A percentile compares a stretch with the other conserved stretches of the same genome.
phyloP scores from a whole-genome alignment of 2,113 vertebrate genomes.

The Anoura caudifer region DNA sequence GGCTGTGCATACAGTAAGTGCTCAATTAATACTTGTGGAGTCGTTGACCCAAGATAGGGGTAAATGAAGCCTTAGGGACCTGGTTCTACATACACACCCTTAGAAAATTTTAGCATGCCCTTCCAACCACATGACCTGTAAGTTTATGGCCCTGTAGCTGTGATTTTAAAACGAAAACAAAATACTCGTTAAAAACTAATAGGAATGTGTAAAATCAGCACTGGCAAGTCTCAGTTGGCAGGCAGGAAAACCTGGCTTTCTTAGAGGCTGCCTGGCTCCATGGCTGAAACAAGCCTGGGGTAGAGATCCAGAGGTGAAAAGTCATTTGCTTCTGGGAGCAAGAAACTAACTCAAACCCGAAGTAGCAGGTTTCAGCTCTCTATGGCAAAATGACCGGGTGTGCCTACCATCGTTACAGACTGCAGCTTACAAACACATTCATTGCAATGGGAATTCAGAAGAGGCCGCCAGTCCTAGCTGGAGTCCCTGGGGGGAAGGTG shows the following conservation, averaged over 20 bases:
- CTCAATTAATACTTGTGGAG: neutral
- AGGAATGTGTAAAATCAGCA: conserved; percentile 72
- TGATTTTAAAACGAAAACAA: conserved; percentile 76
- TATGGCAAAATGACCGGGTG: neutral
- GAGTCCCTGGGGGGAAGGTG: neutral
- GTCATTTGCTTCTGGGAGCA: conserved; percentile 26
- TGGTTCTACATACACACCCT: neutral
- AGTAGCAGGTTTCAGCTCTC: neutral
- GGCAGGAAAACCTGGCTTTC: conserved; percentile 56
- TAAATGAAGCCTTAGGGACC: neutral
- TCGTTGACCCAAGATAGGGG: neutral
- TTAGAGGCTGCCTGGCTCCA: neutral
- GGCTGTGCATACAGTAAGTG: neutral
- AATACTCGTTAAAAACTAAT: conserved; percentile 74
- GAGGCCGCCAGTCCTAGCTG: neutral
- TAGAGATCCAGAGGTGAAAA: conserved; percentile 12
- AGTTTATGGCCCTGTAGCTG: conserved; percentile 51
- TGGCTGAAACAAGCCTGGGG: conserved; percentile 31
- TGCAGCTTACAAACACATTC: neutral
- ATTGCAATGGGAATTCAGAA: neutral
- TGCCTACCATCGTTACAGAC: neutral
- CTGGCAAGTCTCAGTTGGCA: conserved; percentile 49
- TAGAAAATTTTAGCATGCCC: neutral
- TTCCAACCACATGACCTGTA: neutral
- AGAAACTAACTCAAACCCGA: neutral